A percentile compares a stretch with the other conserved stretches of the same genome.
phyloP scores from a whole-genome alignment of 2,797 vertebrate species.

The Lepilemur ruficaudatus region DNA sequence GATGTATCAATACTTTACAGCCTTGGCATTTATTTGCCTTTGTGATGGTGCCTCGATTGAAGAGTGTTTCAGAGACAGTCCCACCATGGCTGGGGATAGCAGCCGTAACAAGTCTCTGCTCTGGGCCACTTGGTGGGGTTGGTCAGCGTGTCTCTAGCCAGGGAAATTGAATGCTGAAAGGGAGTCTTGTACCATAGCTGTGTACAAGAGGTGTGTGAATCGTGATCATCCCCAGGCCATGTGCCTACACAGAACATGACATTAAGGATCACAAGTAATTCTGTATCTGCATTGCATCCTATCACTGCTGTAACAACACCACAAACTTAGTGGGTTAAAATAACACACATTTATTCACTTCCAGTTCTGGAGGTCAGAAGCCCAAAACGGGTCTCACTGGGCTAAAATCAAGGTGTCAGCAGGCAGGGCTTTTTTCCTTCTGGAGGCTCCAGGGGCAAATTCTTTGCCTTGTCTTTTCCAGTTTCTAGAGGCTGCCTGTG shows the following conservation, averaged over 20 bases:
- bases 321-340: background rate
- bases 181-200: background rate
- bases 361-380: background rate
- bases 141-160: background rate
- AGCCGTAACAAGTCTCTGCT: background rate
- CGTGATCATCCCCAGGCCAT: background rate
- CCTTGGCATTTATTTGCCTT: background rate
- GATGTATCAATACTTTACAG: background rate
- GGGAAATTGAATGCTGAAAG: background rate
- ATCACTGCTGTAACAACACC: background rate
- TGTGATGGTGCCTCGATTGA: background rate
- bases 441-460: background rate
- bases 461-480: background rate
- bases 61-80: background rate
- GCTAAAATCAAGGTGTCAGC: background rate
- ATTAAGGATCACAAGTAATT: background rate
- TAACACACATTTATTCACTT: background rate
- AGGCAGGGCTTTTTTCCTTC: background rate
- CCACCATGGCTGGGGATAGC: background rate
- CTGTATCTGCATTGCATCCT: background rate
- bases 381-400: background rate
- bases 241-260: too few relatives aligned
- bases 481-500: background rate
- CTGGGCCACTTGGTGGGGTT: background rate
- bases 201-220: rapidly evolving